A percentile compares a stretch with the other conserved stretches of the same genome.
Conservation (phyloP, 2,113 vertebrate species). For the Stomatorhinus ivindoensis region DNA sequence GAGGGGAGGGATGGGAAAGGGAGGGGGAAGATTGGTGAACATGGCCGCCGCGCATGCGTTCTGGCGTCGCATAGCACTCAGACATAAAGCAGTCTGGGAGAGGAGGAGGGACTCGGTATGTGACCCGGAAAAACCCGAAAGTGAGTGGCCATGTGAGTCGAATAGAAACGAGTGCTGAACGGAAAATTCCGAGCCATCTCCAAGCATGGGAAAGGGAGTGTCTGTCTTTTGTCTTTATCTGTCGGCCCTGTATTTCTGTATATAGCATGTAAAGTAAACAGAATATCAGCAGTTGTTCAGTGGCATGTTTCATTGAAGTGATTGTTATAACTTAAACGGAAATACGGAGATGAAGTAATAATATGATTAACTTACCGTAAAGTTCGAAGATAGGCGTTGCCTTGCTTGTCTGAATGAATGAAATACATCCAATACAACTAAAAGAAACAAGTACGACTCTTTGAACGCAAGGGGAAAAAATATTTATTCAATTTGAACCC, state of each 20-base stretch:
- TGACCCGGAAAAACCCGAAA: not conserved
- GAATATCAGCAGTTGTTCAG: not conserved
- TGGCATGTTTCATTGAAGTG: not conserved
- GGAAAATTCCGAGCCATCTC: not conserved
- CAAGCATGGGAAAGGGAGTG: not conserved
- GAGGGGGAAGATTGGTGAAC: not conserved
- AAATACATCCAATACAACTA: not conserved
- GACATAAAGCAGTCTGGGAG: not conserved
- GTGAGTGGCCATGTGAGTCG: not conserved
- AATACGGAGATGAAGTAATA: not conserved
- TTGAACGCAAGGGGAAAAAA: not conserved
- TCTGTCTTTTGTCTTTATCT: not conserved
- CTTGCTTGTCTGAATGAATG: not conserved
- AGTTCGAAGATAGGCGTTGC: not conserved
- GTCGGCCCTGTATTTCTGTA: not conserved
- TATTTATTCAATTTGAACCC: not conserved
- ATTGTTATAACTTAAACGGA: not conserved
- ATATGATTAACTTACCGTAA: not conserved
- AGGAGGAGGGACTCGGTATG: not conserved
- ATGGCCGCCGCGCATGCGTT: not conserved
- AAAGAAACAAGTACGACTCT: not conserved
- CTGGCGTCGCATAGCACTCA: not conserved
- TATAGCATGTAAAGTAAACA: not conserved
- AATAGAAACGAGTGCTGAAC: not conserved
- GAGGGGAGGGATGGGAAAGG: constrained; percentile 18